A percentile compares a stretch with the other conserved stretches of the same genome.
Conservation (phyloP, 2,797 vertebrate species). For the Gambusia yucatana region DNA sequence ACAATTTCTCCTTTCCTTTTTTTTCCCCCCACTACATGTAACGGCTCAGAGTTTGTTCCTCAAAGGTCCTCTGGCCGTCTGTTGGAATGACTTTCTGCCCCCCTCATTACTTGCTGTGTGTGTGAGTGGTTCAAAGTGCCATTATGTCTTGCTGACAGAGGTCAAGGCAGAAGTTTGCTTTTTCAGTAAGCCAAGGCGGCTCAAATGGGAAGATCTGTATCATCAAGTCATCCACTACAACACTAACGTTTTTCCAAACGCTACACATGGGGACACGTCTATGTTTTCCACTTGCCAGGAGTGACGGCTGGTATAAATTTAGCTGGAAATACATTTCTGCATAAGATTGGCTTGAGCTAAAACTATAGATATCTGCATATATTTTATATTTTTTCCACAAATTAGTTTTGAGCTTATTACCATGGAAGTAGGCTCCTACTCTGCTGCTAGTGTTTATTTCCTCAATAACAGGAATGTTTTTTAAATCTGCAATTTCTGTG, state of each 20-base stretch:
- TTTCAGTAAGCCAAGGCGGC: constrained; percentile 6
- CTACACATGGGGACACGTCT: not conserved
- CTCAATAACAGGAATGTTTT: not conserved
- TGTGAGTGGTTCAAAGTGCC: constrained; percentile 12
- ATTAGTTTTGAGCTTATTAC: not conserved
- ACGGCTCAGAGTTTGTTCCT: not conserved
- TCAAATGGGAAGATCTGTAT: not conserved
- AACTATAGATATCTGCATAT: not conserved
- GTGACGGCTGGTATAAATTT: not conserved
- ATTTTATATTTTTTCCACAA: not conserved
- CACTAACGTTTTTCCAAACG: not conserved
- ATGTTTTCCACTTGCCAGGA: not conserved
- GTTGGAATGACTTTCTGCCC: constrained; percentile 59
- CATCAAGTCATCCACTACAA: not conserved
- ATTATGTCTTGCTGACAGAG: constrained; percentile 25
- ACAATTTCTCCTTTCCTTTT: constrained; percentile 9
- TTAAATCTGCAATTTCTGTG: not conserved
- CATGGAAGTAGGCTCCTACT: not conserved
- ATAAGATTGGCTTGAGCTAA: not conserved
- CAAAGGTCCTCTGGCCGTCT: constrained; percentile 25
- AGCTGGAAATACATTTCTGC: not conserved
- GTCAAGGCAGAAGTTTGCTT: constrained; percentile 37
- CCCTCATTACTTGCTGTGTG: constrained; percentile 21
- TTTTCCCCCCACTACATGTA: constrained; percentile 58
- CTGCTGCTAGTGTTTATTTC: not conserved